phyloP scores from a whole-genome alignment of 2,797 vertebrate species.

The Clarias platycephalus region DNA sequence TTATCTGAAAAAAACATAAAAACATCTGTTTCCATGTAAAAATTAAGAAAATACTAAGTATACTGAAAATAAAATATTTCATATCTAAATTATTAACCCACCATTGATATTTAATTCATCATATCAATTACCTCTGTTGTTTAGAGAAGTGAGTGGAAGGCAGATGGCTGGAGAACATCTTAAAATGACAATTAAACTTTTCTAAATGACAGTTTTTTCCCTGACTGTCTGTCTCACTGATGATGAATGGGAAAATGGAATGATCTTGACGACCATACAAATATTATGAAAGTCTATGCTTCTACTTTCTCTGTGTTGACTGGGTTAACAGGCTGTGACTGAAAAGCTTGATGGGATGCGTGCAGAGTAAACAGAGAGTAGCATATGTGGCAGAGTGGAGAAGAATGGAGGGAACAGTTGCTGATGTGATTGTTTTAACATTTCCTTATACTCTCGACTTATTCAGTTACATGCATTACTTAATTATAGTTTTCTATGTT shows the following conservation, averaged over 20 bases:
- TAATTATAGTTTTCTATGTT: not conserved
- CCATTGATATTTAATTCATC: conserved; percentile 37
- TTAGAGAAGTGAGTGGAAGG: conserved; percentile 20
- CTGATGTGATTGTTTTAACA: not conserved
- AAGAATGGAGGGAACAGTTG: not conserved
- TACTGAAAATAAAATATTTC: not conserved
- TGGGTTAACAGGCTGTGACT: conserved; percentile 54
- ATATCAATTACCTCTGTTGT: conserved; percentile 15
- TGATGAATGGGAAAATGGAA: conserved; percentile 57
- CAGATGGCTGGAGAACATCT: conserved; percentile 30
- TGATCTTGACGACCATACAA: conserved; percentile 60
- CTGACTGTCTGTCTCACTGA: conserved; percentile 34
- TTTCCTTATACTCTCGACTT: not conserved
- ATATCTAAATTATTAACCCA: conserved; percentile 22
- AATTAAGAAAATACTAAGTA: not conserved
- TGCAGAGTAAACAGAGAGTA: conserved; percentile 54
- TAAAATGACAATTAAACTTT: conserved; percentile 41
- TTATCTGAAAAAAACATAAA: not conserved
- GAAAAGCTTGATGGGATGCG: conserved; percentile 54
- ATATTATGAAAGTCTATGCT: conserved; percentile 55
- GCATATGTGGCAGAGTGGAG: not conserved
- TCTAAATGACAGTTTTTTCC: conserved; percentile 28
- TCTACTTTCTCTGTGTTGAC: conserved; percentile 44
- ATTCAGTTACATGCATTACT: not conserved
- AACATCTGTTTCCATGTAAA: not conserved